Base-by-base conservation (phyloP, 2,888 invertebrate species). In the Patella pellucida region DNA sequence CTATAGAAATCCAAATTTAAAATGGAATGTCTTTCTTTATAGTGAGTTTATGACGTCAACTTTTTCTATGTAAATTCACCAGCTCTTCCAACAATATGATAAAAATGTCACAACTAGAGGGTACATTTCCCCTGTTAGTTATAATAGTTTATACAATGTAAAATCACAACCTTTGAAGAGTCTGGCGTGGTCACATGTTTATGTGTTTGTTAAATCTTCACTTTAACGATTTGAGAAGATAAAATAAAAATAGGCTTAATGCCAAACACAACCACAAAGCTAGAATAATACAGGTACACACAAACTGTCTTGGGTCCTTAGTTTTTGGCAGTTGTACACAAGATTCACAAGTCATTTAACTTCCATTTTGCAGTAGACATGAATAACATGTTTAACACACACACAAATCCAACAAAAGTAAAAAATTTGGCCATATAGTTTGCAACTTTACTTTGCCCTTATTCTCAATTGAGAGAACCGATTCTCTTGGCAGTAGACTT, bases 111-210 rank as follows among this genome's bases (percentile, higher is more conserved):
- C 62, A 62, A 62, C 62, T n/a, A 19, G 23, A 12, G 19, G 15
- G 23, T 23, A 62, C 19, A 23, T 62, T 62, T 23, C 12, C 19
- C 19, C 23, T 11, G 14, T 62, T n/a, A n/a, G 62, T 62, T 23
- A n/a, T n/a, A n/a, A n/a, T n/a, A 23, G 62, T 62, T 62, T 62
- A 62, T 62, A 41, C 41, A 41, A 41, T 41, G 41, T 62, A 62
- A 62, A 62, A 62, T 62, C 62, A 62, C 62, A 62, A 62, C 62
- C 62, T 62, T 62, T 62, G 62, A 62, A 62, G 62, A 62, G 62
- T 62, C 62, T 62, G 62, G 23, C 14, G 62, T 19, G 62, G 62
- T 62, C 62, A 62, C 62, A 62, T 62, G 62, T 23, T 62, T 23
- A 23, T 62, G 19, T 62, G 23, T 62, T 19, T 62, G 62, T 62